Conservation (phyloP, 2,113 vertebrate species). For the Menura novaehollandiae region DNA sequence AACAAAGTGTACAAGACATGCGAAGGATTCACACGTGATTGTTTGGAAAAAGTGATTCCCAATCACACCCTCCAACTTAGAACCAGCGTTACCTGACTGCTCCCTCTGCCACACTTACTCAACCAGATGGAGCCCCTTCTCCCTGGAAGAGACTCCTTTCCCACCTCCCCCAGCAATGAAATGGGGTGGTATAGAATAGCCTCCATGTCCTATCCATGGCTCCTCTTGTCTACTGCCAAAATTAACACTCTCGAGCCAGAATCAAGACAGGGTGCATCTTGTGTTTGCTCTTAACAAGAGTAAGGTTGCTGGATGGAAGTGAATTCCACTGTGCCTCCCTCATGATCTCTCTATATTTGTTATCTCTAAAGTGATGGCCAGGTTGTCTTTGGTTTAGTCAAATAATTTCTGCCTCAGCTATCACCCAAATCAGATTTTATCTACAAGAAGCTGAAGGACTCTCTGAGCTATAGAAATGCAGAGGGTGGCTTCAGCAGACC, state of each 20-base stretch:
- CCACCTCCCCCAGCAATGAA: not conserved
- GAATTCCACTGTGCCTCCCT: not conserved
- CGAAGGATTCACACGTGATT: not conserved
- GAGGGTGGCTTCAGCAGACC: not conserved
- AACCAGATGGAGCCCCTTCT: not conserved
- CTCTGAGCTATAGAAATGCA: not conserved
- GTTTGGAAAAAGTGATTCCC: fast-evolving
- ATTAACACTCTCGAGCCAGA: not conserved
- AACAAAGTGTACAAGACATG: not conserved
- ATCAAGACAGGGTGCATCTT: not conserved
- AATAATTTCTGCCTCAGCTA: not conserved
- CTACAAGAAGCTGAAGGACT: not conserved
- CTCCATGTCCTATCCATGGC: not conserved
- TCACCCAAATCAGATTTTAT: not conserved
- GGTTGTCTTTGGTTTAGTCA: not conserved
- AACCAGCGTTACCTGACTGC: no score
- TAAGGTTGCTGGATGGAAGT: not conserved
- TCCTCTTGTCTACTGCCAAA: not conserved
- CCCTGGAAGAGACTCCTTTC: not conserved
- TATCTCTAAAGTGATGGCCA: not conserved
- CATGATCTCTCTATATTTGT: not conserved
- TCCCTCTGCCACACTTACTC: not conserved
- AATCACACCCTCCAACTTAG: not conserved
- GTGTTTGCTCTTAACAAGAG: not conserved
- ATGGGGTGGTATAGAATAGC: not conserved